phyloP scores from a whole-genome alignment of 2,113 vertebrate genomes.

The Fregetta grallaria region DNA sequence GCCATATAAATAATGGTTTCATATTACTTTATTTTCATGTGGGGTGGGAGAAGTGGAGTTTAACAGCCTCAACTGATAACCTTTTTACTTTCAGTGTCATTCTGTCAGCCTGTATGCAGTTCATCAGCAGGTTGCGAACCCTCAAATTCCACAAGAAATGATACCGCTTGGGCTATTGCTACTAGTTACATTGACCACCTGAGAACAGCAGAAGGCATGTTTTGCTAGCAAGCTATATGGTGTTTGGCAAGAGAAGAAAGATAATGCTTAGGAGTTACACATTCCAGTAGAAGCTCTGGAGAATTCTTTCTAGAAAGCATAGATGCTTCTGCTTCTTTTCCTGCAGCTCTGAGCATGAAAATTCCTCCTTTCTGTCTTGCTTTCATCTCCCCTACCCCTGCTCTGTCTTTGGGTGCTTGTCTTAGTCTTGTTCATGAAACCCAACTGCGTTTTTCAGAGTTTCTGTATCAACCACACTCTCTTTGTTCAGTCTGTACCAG shows the following conservation, averaged over 20 bases:
- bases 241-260: neutral
- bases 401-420: neutral
- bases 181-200: neutral
- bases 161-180: neutral
- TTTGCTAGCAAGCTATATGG: neutral
- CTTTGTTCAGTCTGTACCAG: neutral
- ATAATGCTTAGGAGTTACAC: neutral
- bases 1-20: neutral
- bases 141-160: neutral
- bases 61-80: neutral
- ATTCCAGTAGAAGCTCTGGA: neutral
- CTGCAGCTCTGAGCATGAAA: neutral
- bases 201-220: neutral
- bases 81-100: neutral
- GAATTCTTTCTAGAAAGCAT: neutral
- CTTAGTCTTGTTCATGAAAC: neutral
- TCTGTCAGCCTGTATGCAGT: neutral
- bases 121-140: neutral
- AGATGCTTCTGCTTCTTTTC: neutral
- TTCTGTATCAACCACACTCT: neutral
- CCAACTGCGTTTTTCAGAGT: neutral
- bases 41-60: neutral
- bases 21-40: neutral
- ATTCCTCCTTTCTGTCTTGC: neutral
- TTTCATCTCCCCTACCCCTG: fast-evolving